phyloP scores from a whole-genome alignment of 2,888 invertebrate species.

The Agrenia bidenticulata region DNA sequence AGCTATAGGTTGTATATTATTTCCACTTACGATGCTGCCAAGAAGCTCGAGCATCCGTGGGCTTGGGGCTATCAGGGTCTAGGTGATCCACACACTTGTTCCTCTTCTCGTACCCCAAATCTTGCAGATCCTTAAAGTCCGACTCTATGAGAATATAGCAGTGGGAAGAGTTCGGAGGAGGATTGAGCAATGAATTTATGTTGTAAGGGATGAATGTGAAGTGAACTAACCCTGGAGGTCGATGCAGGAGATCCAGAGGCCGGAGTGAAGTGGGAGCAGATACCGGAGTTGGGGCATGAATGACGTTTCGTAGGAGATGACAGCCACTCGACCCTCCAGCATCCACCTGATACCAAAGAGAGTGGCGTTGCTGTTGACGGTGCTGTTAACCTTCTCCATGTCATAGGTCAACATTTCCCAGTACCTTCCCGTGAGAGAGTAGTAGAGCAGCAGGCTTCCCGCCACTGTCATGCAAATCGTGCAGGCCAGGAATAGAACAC shows the following conservation, averaged over 20 bases:
- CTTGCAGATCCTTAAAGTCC: slow-evolving; percentile 45
- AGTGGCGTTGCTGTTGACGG: slow-evolving; percentile 56
- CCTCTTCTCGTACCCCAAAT: slow-evolving; percentile 34
- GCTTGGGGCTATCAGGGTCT: slow-evolving; percentile 31
- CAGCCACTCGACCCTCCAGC: slow-evolving; percentile 72
- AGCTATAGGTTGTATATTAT: too few species aligned
- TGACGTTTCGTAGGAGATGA: slow-evolving; percentile 55
- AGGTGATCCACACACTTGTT: slow-evolving; percentile 49
- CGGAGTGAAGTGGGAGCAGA: slow-evolving; percentile 84
- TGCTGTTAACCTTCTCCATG: slow-evolving; percentile 62
- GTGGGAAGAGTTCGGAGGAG: neutral
- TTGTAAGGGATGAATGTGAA: neutral
- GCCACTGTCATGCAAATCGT: slow-evolving; percentile 69
- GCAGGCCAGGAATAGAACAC: slow-evolving; percentile 64
- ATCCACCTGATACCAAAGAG: slow-evolving; percentile 67
- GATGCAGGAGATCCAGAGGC: slow-evolving; percentile 84
- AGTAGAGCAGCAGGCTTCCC: slow-evolving; percentile 77
- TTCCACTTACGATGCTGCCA: slow-evolving; percentile 52
- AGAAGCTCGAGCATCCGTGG: slow-evolving; percentile 45
- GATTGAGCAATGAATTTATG: neutral
- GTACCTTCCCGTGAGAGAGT: slow-evolving; percentile 84
- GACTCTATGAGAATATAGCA: slow-evolving; percentile 33
- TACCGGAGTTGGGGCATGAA: slow-evolving; percentile 57
- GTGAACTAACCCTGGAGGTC: slow-evolving; percentile 76
- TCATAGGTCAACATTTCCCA: slow-evolving; percentile 89